A percentile compares a stretch with the other conserved stretches of the same genome.
These are phyloP conservation scores for Oreochromis grahami DNA, from an alignment of 2,797 vertebrate species.

Conservation along the genomic window DNA sequence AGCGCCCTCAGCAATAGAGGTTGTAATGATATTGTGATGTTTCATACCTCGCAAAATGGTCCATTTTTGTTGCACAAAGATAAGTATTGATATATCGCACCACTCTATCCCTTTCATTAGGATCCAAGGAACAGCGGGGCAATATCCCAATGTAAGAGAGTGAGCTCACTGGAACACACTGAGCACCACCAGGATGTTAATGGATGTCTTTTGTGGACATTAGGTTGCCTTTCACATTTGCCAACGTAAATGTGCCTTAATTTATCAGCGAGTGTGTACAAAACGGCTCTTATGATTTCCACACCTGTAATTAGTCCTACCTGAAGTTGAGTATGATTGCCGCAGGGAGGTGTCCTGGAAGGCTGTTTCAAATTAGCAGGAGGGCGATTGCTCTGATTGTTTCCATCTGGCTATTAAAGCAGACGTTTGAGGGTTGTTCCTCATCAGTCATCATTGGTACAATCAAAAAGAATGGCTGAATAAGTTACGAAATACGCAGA, in stretches of 20 bases:
- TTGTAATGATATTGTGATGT: conserved; percentile 4
- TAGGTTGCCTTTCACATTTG: conserved; percentile 32
- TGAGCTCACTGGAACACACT: conserved; percentile 34
- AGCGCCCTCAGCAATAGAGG: neutral
- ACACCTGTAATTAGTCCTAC: conserved; percentile 76
- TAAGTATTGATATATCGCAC: neutral
- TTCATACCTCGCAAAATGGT: neutral
- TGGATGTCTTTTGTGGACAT: conserved; percentile 22
- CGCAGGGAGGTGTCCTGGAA: conserved; percentile 70
- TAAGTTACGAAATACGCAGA: conserved; percentile 12
- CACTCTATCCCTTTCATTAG: neutral
- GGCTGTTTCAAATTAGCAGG: conserved; percentile 72
- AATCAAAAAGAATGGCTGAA: conserved; percentile 19
- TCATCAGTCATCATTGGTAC: conserved; percentile 6
- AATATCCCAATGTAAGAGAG: conserved; percentile 26
- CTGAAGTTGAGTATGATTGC: conserved; percentile 73
- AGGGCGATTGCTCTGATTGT: conserved; percentile 75
- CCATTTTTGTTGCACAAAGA: neutral
- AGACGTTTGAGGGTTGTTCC: conserved; percentile 28
- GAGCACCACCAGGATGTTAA: neutral
- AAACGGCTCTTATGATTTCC: conserved; percentile 53
- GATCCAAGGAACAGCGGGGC: conserved; percentile 26
- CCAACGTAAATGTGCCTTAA: conserved; percentile 33
- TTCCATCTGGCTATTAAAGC: conserved; percentile 76
- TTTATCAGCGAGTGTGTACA: conserved; percentile 35